phyloP scores from a whole-genome alignment of 2,113 vertebrate species.

The Rhodinocichla rosea region DNA sequence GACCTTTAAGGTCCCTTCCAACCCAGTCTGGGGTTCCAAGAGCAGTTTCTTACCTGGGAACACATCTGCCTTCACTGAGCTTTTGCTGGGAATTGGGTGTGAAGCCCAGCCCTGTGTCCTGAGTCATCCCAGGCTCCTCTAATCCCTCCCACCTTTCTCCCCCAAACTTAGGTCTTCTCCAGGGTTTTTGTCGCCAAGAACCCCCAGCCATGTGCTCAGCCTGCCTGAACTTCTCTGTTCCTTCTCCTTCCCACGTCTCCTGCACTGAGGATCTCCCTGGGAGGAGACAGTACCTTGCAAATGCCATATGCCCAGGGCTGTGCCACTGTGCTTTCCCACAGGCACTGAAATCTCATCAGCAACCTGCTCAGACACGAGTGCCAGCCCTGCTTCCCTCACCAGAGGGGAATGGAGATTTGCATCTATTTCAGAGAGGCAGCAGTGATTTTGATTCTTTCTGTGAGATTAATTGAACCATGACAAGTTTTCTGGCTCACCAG shows the following conservation, averaged over 20 bases:
- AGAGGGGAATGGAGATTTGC: neutral
- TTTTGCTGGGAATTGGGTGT: neutral
- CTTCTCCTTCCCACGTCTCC: neutral
- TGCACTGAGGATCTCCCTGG: neutral
- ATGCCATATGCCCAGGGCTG: neutral
- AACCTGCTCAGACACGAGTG: neutral
- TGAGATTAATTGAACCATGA: neutral
- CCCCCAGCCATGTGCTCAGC: neutral
- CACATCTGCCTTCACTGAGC: neutral
- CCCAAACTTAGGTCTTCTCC: rapidly evolving
- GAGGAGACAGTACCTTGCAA: neutral
- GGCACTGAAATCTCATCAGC: neutral
- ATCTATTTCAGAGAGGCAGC: neutral
- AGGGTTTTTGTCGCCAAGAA: neutral
- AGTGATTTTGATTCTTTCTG: neutral
- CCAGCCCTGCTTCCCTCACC: neutral
- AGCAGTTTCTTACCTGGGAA: neutral
- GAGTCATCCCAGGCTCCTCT: neutral
- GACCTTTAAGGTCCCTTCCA: neutral
- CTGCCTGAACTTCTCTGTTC: neutral
- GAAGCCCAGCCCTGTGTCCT: neutral
- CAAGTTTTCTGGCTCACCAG: neutral
- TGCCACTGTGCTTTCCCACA: neutral
- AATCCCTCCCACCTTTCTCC: neutral
- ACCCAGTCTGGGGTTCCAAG: neutral